These are phyloP conservation scores for Oreotragus oreotragus DNA, from an alignment of 2,113 vertebrate species.

Conservation along the genomic window DNA sequence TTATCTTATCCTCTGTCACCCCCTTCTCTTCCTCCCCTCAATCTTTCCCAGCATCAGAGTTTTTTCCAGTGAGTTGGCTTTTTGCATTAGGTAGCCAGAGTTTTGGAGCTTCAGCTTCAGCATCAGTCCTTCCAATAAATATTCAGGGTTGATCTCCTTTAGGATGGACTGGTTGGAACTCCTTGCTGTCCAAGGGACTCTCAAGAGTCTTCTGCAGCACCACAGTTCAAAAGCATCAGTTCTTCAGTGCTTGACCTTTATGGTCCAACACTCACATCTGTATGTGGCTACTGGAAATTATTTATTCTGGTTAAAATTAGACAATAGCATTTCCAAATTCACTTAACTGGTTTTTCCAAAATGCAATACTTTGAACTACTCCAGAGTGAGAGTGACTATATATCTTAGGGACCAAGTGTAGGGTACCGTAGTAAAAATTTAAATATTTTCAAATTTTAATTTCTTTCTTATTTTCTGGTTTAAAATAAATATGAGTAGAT, in stretches of 20 bases:
- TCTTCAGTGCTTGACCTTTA: background rate
- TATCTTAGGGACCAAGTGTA: background rate
- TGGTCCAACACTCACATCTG: background rate
- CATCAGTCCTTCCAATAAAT: background rate
- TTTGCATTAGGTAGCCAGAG: background rate
- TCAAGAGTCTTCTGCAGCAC: background rate
- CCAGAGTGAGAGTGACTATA: no score
- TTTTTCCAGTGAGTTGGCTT: background rate
- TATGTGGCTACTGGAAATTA: background rate
- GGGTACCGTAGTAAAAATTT: background rate
- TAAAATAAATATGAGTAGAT: background rate
- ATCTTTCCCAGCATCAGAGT: background rate
- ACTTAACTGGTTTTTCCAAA: background rate
- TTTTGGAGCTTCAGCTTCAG: background rate
- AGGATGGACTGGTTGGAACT: background rate
- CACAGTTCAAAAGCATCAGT: background rate
- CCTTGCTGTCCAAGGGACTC: background rate
- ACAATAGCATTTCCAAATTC: background rate
- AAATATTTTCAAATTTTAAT: background rate
- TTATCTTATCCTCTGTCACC: background rate
- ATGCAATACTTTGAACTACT: background rate
- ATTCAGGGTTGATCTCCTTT: background rate
- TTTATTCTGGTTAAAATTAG: constrained; percentile 20
- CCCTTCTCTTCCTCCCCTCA: background rate
- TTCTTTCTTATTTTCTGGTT: background rate